Percentiles rank a stretch among this genome's conserved stretches.
phyloP scores from a whole-genome alignment of 2,888 invertebrate genomes.

The Drosophila atripex region DNA sequence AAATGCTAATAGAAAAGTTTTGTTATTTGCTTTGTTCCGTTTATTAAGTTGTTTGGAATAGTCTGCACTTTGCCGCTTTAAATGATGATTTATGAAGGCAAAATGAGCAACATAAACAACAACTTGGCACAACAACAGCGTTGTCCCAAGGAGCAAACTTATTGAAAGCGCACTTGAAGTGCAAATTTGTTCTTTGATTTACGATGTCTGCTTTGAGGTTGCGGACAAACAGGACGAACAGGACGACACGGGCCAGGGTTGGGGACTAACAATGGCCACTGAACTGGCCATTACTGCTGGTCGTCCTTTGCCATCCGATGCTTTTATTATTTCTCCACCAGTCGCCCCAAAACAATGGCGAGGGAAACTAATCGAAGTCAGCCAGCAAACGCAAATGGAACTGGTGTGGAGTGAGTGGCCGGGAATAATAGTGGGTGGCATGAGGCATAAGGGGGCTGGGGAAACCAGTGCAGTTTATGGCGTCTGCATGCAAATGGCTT shows the following conservation, averaged over 20 bases:
- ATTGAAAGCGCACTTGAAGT: constrained; percentile 74
- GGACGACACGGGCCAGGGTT: constrained; percentile 36
- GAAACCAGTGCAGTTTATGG: constrained; percentile 63
- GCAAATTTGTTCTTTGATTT: constrained; percentile 77
- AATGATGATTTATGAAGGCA: constrained; percentile 62
- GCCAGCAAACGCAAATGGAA: constrained; percentile 45
- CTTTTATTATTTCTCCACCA: constrained; percentile 1
- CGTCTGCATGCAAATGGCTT: constrained; percentile 73
- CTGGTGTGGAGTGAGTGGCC: neutral
- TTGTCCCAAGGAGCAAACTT: constrained; percentile 53
- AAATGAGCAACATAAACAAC: constrained; percentile 28
- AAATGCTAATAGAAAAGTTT: constrained; percentile 46
- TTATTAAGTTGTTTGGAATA: constrained; percentile 51
- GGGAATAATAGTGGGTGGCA: neutral
- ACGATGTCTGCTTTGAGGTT: constrained; percentile 78
- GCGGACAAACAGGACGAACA: constrained; percentile 40
- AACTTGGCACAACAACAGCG: constrained; percentile 35
- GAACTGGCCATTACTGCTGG: constrained; percentile 6
- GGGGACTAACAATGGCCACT: constrained; percentile 62
- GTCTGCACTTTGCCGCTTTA: constrained; percentile 38
- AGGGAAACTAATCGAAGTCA: constrained; percentile 65
- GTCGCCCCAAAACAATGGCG: constrained; percentile 18
- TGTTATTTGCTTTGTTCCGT: constrained; percentile 28
- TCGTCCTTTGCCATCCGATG: constrained; percentile 6
- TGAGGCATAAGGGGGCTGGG: too few relatives aligned